phyloP scores from a whole-genome alignment of 2,113 vertebrate genomes.

The Eulacestoma nigropectus region DNA sequence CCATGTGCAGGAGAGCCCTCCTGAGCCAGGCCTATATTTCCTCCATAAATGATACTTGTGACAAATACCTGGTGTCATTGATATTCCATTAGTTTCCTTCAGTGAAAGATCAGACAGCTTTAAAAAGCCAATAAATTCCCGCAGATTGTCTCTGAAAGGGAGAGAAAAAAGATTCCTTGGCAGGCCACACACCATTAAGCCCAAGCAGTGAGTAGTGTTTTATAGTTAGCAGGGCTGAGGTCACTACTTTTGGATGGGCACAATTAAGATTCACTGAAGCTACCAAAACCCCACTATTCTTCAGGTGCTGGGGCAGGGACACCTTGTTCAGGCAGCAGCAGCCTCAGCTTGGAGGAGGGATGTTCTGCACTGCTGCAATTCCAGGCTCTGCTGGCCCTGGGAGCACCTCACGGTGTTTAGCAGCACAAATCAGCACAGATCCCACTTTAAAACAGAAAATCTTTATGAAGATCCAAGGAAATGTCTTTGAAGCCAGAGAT shows the following conservation, averaged over 20 bases:
- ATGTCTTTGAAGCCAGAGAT: background rate
- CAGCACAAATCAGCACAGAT: background rate
- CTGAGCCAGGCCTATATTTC: slow-evolving; percentile 7
- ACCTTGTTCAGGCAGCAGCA: background rate
- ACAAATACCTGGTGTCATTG: slow-evolving; percentile 58
- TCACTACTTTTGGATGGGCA: slow-evolving; percentile 5
- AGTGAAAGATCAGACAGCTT: slow-evolving; percentile 51
- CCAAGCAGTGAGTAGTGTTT: slow-evolving; percentile 8
- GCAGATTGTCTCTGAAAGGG: slow-evolving; percentile 40
- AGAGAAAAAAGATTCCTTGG: slow-evolving; percentile 25
- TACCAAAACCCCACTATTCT: background rate
- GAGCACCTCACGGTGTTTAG: background rate
- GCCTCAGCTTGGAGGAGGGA: background rate
- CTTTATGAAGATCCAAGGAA: background rate
- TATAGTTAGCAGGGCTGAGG: slow-evolving; percentile 43
- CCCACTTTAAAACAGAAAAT: background rate
- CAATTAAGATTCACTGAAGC: slow-evolving; percentile 41
- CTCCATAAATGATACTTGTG: slow-evolving; percentile 25
- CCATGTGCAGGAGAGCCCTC: background rate
- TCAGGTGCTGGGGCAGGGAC: background rate
- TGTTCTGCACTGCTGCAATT: background rate
- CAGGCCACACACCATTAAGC: slow-evolving; percentile 58
- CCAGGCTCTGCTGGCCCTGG: background rate
- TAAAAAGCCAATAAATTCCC: slow-evolving; percentile 63
- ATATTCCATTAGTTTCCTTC: slow-evolving; percentile 55